These are phyloP conservation scores for Zygogramma bicolorata DNA, from an alignment of 2,888 invertebrate genomes.

Conservation along the genomic window DNA sequence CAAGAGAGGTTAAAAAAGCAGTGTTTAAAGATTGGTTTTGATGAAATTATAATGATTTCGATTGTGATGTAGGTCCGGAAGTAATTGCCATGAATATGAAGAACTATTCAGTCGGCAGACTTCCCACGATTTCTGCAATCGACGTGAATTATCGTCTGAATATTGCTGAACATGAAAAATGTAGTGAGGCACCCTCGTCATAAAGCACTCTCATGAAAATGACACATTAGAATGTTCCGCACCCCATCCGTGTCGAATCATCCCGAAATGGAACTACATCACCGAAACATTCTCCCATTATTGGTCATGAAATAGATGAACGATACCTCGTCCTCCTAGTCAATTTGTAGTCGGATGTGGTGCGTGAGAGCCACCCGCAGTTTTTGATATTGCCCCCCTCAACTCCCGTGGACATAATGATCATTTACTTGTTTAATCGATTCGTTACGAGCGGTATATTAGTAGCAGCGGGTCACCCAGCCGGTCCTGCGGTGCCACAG, in stretches of 20 bases:
- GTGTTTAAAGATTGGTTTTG: too few species aligned
- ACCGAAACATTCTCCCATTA: conserved; percentile 1
- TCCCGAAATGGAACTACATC: background rate
- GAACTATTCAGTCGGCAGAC: background rate
- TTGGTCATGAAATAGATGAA: conserved; percentile 23
- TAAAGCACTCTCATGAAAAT: background rate
- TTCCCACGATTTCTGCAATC: background rate
- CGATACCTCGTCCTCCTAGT: conserved; percentile 32
- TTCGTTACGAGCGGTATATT: conserved; percentile 56
- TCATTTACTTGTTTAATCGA: conserved; percentile 60
- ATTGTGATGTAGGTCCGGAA: too few species aligned
- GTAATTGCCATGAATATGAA: background rate
- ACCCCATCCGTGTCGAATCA: conserved; percentile 1
- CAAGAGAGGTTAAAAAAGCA: too few species aligned
- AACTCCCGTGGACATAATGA: conserved; percentile 52
- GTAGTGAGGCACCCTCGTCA: background rate
- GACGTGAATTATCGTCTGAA: background rate
- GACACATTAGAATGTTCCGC: background rate
- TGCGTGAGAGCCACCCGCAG: conserved; percentile 53
- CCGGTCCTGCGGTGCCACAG: conserved; percentile 9
- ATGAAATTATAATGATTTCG: too few species aligned
- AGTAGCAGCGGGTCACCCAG: conserved; percentile 24
- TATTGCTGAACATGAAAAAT: background rate
- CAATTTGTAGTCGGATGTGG: conserved; percentile 37
- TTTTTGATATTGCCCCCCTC: conserved; percentile 46